Percentiles rank a stretch among this genome's conserved stretches.
Evolutionary conservation across 2,797 vertebrate genomes (phyloP).

Genomic region (Peromyscus aztecus): DNA sequence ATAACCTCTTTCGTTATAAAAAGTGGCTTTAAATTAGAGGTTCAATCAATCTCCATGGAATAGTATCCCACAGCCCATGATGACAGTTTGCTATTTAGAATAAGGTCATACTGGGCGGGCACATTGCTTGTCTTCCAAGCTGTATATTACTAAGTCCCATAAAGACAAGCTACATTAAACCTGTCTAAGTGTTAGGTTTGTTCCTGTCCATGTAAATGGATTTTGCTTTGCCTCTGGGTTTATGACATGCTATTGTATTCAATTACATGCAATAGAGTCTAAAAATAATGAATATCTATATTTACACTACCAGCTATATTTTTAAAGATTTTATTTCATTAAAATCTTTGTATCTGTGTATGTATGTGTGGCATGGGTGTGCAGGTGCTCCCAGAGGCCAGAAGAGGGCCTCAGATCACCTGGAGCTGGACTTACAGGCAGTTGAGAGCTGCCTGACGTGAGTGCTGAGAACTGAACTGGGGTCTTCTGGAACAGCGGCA

Average conservation of each 20-base stretch:
- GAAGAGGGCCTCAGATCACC: neutral
- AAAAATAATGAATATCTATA: neutral
- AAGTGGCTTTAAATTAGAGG: conserved; percentile 55
- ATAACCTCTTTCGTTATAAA: conserved; percentile 55
- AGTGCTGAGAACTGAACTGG: neutral
- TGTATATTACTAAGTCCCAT: neutral
- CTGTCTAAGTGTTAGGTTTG: neutral
- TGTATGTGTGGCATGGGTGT: neutral
- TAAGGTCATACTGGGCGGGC: neutral
- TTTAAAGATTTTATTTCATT: neutral
- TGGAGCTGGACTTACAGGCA: neutral
- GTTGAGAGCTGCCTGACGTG: neutral
- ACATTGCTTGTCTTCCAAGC: no score
- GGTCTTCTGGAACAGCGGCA: neutral
- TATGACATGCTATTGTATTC: neutral
- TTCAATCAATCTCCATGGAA: neutral
- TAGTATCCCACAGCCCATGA: neutral
- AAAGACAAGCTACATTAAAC: neutral
- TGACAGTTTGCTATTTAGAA: neutral
- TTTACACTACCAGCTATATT: conserved; percentile 8
- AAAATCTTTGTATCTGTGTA: neutral
- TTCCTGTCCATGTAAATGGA: neutral
- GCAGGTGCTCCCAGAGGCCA: neutral
- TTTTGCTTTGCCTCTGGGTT: neutral
- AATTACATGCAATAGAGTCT: neutral